Conservation (phyloP, 2,113 vertebrate genomes). For the Scartelaos histophorus region DNA sequence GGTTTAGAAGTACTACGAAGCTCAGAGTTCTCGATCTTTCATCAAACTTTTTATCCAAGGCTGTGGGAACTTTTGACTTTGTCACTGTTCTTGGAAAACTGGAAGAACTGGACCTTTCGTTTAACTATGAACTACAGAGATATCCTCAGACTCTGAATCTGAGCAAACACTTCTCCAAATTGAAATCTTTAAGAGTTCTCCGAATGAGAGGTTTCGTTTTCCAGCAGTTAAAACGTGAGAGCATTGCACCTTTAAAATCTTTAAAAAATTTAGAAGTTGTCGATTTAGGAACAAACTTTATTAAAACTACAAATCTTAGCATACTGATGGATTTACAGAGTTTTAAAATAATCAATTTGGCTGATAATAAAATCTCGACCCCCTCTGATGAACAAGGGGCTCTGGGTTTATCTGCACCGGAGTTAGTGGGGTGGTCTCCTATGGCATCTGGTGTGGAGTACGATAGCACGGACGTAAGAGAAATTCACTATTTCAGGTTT, state of each 20-base stretch:
- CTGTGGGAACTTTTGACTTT: constrained; percentile 81
- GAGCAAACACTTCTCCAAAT: constrained; percentile 74
- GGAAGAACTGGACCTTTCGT: constrained; percentile 87
- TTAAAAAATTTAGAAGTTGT: constrained; percentile 84
- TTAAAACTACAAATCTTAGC: constrained; percentile 84
- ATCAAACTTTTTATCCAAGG: constrained; percentile 85
- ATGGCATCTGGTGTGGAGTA: constrained; percentile 59
- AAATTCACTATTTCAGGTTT: constrained; percentile 90
- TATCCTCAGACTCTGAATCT: constrained; percentile 82
- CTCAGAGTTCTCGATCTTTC: constrained; percentile 89
- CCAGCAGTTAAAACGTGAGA: constrained; percentile 75
- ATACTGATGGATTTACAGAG: constrained; percentile 79
- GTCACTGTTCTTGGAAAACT: constrained; percentile 79
- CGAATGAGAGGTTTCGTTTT: constrained; percentile 88
- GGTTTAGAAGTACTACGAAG: constrained; percentile 80
- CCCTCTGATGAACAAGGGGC: constrained; percentile 69
- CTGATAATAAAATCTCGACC: constrained; percentile 93
- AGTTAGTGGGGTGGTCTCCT: constrained; percentile 53
- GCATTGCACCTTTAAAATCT: constrained; percentile 74
- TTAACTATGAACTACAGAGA: constrained; percentile 86
- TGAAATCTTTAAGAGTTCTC: constrained; percentile 81
- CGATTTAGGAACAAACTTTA: constrained; percentile 94
- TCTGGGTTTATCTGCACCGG: constrained; percentile 19
- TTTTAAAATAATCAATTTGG: constrained; percentile 85
- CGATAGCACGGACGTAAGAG: constrained; percentile 67